Base-by-base conservation (phyloP, 2,113 vertebrate genomes). In the Microtus ochrogaster region DNA sequence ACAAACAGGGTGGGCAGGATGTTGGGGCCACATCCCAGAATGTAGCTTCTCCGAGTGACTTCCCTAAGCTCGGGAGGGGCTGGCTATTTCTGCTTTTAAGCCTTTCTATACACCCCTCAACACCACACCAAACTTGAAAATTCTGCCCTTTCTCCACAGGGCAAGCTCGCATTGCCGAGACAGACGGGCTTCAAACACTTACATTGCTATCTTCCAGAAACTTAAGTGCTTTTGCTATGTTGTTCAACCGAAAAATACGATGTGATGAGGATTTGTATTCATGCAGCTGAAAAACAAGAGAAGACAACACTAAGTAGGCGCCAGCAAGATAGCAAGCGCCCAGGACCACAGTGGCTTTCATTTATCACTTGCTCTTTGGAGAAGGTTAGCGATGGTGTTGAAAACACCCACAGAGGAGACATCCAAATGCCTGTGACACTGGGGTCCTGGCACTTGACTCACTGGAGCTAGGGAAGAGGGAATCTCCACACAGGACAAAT, bases 131-230 rank as follows among this genome's bases (percentile, higher is more conserved):
- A 49, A 49, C 63, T 28, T 36, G 83, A 30, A n/a, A 61, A 36
- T 3, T 2, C 58, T 0, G 9, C 2, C 77, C 24, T 41, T 41
- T 19, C 2, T 1, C 17, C 5, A 2, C 63, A 52, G 78, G 63
- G 28, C 41, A 72, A 70, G 76, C 77, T 74, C 8, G 28, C 49
- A 82, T 14, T 24, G 44, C 82, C 19, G 26, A 10, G 30, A 28
- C 3, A 28, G 30, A 28, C 3, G 36, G 17, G 91, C 73, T 96
- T 76, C 47, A 90, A 90, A 88, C 97, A 99, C 99, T 99, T 95
- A 99, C 99, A 1, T 99, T 99, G 98, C 99, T 99, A 96, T 99
- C 99, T 97, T 99, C 99, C 97, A 99, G 97, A 97, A 99, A 99
- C 41, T 99, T 98, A 66, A 99, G 98, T 14, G 99, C 99, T 97